These are phyloP conservation scores for Ctenochaetus hawaiiensis DNA, from an alignment of 2,797 vertebrate species.

Conservation along the genomic window DNA sequence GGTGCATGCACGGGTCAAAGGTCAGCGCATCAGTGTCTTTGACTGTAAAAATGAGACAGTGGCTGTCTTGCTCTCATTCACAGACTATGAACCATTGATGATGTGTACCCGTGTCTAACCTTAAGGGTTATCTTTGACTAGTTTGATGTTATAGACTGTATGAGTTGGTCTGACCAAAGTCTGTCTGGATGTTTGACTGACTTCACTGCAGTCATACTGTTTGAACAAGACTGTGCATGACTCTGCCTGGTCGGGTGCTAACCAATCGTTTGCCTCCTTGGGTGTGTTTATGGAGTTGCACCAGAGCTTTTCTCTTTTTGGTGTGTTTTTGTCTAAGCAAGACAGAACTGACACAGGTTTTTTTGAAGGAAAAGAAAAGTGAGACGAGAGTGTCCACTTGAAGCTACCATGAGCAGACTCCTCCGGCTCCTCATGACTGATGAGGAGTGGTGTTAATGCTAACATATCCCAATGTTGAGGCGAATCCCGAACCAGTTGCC, in stretches of 20 bases:
- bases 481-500: conserved; percentile 44
- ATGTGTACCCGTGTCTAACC: conserved; percentile 54
- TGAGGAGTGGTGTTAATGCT: conserved; percentile 26
- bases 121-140: conserved; percentile 28
- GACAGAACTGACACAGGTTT: background rate
- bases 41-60: conserved; percentile 39
- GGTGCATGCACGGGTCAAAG: conserved; percentile 34
- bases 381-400: background rate
- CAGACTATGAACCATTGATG: conserved; percentile 63
- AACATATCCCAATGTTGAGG: conserved; percentile 40
- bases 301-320: conserved; percentile 3
- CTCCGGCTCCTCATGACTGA: conserved; percentile 21
- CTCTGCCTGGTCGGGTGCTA: conserved; percentile 33
- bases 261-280: conserved; percentile 53
- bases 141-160: conserved; percentile 11
- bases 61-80: background rate
- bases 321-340: background rate
- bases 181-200: conserved; percentile 65
- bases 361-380: background rate
- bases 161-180: conserved; percentile 60
- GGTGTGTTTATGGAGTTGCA: conserved; percentile 55
- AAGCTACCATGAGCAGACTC: conserved; percentile 5
- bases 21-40: conserved; percentile 27
- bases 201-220: conserved; percentile 49
- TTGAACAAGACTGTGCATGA: conserved; percentile 76